Conservation (phyloP, 2,113 vertebrate genomes). For the Dasyornis broadbenti region DNA sequence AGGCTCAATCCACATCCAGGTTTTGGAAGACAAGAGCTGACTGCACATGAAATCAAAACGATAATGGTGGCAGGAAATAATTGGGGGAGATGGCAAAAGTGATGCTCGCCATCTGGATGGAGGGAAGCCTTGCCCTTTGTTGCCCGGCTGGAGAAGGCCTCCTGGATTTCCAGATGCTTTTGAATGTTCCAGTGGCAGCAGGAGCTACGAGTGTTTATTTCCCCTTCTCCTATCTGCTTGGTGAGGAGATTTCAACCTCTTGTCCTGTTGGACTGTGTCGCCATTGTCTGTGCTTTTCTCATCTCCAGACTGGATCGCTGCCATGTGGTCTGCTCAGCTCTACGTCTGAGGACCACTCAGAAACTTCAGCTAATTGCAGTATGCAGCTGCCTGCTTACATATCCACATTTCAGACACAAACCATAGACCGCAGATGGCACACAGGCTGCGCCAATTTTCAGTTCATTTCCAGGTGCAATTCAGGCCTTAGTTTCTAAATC, state of each 20-base stretch:
- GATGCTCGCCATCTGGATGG: not conserved
- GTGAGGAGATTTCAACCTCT: conserved; percentile 65
- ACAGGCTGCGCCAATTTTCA: conserved; percentile 58
- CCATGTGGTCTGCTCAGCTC: conserved; percentile 66
- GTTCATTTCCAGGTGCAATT: conserved; percentile 64
- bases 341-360: conserved; percentile 64
- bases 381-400: conserved; percentile 64
- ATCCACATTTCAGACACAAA: conserved; percentile 62
- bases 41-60: not conserved
- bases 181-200: conserved; percentile 49
- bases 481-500: conserved; percentile 44
- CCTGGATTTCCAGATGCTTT: conserved; percentile 61
- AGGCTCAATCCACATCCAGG: conserved; percentile 14
- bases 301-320: conserved; percentile 65
- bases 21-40: conserved; percentile 40
- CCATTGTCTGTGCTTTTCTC: conserved; percentile 59
- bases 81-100: conserved; percentile 18
- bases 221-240: conserved; percentile 48
- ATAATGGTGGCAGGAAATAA: conserved; percentile 49
- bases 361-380: conserved; percentile 66
- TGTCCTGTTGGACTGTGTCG: conserved; percentile 57
- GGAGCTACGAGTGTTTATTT: conserved; percentile 53
- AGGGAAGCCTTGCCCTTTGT: conserved; percentile 35
- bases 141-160: conserved; percentile 44
- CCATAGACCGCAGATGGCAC: conserved; percentile 59